phyloP scores from a whole-genome alignment of 30 jellyfish, hydroid and myxozoan species.

The Rhopilema esculentum region DNA sequence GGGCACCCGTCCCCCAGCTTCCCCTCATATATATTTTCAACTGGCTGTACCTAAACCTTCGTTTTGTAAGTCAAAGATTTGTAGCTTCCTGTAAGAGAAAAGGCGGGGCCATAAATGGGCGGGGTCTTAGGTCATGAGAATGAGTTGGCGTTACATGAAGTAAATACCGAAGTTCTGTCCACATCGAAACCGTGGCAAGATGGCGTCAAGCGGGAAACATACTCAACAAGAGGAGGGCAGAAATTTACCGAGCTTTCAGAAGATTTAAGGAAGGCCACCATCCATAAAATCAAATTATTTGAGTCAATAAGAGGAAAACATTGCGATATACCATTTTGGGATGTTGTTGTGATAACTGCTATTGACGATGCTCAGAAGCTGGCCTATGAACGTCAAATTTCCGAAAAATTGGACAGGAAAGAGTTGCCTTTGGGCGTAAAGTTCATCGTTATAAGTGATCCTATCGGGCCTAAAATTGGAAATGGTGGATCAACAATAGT shows the following conservation, averaged over 20 bases:
- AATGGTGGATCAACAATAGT: conserved; percentile 94
- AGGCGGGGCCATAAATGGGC: too few species aligned
- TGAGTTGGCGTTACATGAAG: neutral
- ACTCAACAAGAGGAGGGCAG: conserved; percentile 29
- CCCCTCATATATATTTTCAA: too few species aligned
- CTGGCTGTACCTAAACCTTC: too few species aligned
- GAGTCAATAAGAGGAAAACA: conserved; percentile 83
- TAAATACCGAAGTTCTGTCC: neutral
- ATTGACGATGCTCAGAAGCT: conserved; percentile 76
- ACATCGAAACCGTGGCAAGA: conserved; percentile 62
- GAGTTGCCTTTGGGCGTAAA: conserved; percentile 85
- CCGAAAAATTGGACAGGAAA: conserved; percentile 71
- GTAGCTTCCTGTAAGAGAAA: too few species aligned
- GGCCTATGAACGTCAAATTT: conserved; percentile 84
- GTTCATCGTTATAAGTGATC: conserved; percentile 79
- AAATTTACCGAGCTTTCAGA: conserved; percentile 56
- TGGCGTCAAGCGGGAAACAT: conserved; percentile 67
- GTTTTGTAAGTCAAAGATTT: too few species aligned
- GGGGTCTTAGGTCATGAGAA: neutral
- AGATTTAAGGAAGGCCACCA: conserved; percentile 76
- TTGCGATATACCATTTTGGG: conserved; percentile 85
- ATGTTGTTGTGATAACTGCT: conserved; percentile 91
- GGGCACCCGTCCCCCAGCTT: too few species aligned
- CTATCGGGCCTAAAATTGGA: conserved; percentile 90
- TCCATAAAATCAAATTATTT: conserved; percentile 55